Evolutionary conservation across 2,797 vertebrate species (phyloP).

Genomic region (Pagetopsis macropterus): DNA sequence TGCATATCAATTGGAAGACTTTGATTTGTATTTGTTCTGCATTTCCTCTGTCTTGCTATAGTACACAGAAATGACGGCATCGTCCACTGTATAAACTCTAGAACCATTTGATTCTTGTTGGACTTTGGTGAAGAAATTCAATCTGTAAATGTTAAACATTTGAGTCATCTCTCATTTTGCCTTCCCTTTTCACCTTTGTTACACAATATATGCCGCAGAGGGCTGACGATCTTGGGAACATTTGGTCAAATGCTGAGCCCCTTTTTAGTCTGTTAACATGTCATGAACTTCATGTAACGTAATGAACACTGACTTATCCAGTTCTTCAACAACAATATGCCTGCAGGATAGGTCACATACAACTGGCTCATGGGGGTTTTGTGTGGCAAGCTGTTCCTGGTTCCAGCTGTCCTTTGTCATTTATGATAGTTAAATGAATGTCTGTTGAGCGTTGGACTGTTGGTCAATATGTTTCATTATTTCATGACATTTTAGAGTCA

Average conservation of each 20-base stretch:
- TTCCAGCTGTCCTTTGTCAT: too few relatives aligned
- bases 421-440: too few relatives aligned
- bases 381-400: too few relatives aligned
- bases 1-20: conserved; percentile 78
- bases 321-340: conserved; percentile 14
- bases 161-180: conserved; percentile 36
- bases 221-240: not conserved
- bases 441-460: too few relatives aligned
- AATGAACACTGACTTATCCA: conserved; percentile 7
- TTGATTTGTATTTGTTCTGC: conserved; percentile 79
- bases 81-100: conserved; percentile 71
- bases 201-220: not conserved
- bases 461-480: too few relatives aligned
- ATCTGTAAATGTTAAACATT: conserved; percentile 58
- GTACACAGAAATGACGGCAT: conserved; percentile 75
- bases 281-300: not conserved
- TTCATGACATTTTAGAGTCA: too few relatives aligned
- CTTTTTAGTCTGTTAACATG: not conserved
- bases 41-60: conserved; percentile 68
- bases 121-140: conserved; percentile 53
- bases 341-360: too few relatives aligned
- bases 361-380: too few relatives aligned
- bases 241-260: not conserved
- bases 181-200: not conserved
- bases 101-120: conserved; percentile 60